Evolutionary conservation across 2,888 invertebrate species (phyloP), one percentile per base, ranked within the genome.

Genomic region (Andrena minutula): DNA sequence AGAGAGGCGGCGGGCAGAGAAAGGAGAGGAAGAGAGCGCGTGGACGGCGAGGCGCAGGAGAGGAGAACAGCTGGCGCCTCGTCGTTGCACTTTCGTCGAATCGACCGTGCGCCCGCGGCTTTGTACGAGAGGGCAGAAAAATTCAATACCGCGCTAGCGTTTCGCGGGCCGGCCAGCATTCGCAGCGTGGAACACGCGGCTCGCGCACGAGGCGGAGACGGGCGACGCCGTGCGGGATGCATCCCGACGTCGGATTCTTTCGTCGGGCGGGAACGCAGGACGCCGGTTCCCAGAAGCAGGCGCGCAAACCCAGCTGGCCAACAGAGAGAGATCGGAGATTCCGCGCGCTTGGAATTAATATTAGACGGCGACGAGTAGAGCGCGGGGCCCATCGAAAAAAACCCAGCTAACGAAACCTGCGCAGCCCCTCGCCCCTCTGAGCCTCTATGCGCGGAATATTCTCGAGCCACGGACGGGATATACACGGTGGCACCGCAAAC

Each of bases 81-180:
- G 56, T 83, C 89, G 82, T 87, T 93, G 93, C 92, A 92, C 92
- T 93, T 92, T 93, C 90, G 92, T 91, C 90, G 93, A 92, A 92
- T 92, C 92, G 92, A 92, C 92, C 91, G 90, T 92, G 91, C 91
- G 88, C 35, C 60, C 58, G 20, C n/a, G 28, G 77, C 75, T 63
- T 63, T 68, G 61, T 78, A 30, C 8, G 10, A 56, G 86, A 90
- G 91, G 91, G 91, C 89, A 92, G 92, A 92, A 93, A 93, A 93
- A 93, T 93, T 92, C 93, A 92, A 93, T 93, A 93, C 91, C 89
- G 90, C 41, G 41, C 41, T 16, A 41, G 41, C 41, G 41, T 41
- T 41, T 41, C 41, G 16, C 41, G 41, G 41, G 41, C 41, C 41
- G 12, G 41, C 16, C 16, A 41, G 41, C 41, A 16, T 1, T 41